Evolutionary conservation across 1,140 invertebrate species (phyloP), one percentile per base, ranked within the genome.

Genomic region (Bilobella aurantiaca): DNA sequence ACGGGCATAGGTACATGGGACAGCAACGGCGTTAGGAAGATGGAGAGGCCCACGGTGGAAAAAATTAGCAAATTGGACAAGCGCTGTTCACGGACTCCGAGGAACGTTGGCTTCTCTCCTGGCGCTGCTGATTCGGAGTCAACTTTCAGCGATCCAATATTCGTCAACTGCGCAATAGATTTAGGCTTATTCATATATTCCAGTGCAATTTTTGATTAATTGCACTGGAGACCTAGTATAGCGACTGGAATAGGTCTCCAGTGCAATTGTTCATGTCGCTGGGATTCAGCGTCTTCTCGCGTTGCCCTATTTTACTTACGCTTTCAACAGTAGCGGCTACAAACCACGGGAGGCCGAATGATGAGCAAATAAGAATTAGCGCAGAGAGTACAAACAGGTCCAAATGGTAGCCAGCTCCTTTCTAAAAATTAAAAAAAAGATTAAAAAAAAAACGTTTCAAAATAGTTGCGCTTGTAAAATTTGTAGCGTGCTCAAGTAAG

Each of bases 1-100:
- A 86, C 83, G 2, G 84, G 81, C 82, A 86, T 84, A 1, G 71
- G 69, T 59, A 71, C 70, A 63, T 77, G 74, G 60, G 66, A 70
- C 53, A 79, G 68, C 29, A 77, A 23, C n/a, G 72, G 69, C 1
- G 76, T 79, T 42, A 78, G 69, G 58, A 78, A 74, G 2, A 78
- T 74, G 14, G 76, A 77, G 12, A 78, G 65, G 8, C 78, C 76
- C 37, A 79, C 76, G 21, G 78, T 71, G 34, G 76, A 42, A 65
- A 76, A 79, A 30, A 79, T 76, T 3, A 75, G 27, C 29, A 80
- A 61, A 46, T 75, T 68, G 0, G 79, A 78, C n/a, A 78, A 63
- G 12, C 78, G 63, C 60, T 79, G 79, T 67, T 79, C 78, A 73
- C 78, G 73, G 23, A 79, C 73, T 27, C 78, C 78, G 27, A 78